Evolutionary conservation across 1,140 invertebrate genomes (phyloP), one percentile per base, ranked within the genome.

Genomic region (Aphaenogaster floridana): DNA sequence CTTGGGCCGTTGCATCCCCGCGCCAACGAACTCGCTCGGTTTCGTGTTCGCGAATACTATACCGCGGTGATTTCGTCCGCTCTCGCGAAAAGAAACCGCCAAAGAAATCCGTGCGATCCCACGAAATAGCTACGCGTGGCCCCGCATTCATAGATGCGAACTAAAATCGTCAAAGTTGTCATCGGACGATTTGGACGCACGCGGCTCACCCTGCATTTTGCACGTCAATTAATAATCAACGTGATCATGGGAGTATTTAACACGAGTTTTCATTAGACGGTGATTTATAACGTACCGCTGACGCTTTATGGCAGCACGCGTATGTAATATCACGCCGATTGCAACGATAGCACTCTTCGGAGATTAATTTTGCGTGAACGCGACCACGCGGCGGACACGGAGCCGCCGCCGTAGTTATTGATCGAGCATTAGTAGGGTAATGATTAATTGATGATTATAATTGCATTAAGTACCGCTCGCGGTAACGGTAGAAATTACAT

Each of bases 361-460:
- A 84, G 80, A 84, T 84, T 84, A 84, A 84, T 84, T 84, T 84
- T 84, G 80, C 80, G 80, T 84, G 69, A 76, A 84, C 54, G 69
- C 61, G 28, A 80, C 61, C 61, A 34, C 76, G 76, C 76, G 74
- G 50, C 52, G 59, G 17, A 85, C 74, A 15, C 59, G 45, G 6
- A 71, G 36, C 69, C 69, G 42, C 80, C 80, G 52, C 28, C 69
- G 54, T 28, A 84, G 80, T 84, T 84, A 84, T 84, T 84, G 88
- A 90, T 90, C 76, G 83, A 36, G 61, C 85, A 28, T 87, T 90
- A 90, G 68, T 39, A 69, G 72, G 69, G 63, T 76, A 80, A 90
- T 90, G 88, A 90, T 90, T 90, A 90, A 90, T 90, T 77, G 88
- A 87, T 89, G 86, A 86, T 87, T 85, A 87, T 90, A 90, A 90